These are phyloP conservation scores for Sitta europaea DNA, from an alignment of 2,113 vertebrate species.

Conservation along the genomic window DNA sequence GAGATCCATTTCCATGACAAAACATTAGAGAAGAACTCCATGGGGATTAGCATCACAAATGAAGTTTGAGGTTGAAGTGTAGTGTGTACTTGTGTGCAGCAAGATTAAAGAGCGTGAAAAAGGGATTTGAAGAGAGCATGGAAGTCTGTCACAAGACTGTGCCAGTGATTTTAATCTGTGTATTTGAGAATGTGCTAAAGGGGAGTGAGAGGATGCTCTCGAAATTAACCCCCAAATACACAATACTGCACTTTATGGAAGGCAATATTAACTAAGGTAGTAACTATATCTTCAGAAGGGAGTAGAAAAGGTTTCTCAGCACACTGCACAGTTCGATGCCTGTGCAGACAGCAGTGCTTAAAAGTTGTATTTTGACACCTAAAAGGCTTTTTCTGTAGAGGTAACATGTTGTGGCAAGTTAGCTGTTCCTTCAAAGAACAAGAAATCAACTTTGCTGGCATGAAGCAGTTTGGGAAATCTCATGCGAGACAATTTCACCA, in stretches of 20 bases:
- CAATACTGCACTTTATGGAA: background rate
- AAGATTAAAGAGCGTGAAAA: slow-evolving; percentile 44
- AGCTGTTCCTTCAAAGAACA: slow-evolving; percentile 37
- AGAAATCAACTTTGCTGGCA: slow-evolving; percentile 22
- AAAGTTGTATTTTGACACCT: background rate
- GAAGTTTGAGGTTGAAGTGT: slow-evolving; percentile 63
- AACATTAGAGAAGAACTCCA: slow-evolving; percentile 55
- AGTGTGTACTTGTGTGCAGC: slow-evolving; percentile 21
- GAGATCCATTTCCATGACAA: slow-evolving; percentile 68
- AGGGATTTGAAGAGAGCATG: background rate
- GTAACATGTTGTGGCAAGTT: slow-evolving; percentile 41
- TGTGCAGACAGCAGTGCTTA: background rate
- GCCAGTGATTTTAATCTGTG: background rate
- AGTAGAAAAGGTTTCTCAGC: slow-evolving; percentile 11
- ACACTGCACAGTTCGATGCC: background rate
- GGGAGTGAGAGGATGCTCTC: background rate
- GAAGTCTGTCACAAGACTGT: slow-evolving; percentile 21
- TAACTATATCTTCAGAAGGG: background rate
- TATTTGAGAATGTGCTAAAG: background rate
- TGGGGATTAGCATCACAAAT: slow-evolving; percentile 68
- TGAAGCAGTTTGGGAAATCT: slow-evolving; percentile 1
- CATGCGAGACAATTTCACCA: background rate
- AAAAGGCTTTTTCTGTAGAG: slow-evolving; percentile 25
- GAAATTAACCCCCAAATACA: background rate
- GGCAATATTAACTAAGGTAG: background rate